phyloP scores from a whole-genome alignment of 2,888 invertebrate genomes.

The Drosophila neonasuta region DNA sequence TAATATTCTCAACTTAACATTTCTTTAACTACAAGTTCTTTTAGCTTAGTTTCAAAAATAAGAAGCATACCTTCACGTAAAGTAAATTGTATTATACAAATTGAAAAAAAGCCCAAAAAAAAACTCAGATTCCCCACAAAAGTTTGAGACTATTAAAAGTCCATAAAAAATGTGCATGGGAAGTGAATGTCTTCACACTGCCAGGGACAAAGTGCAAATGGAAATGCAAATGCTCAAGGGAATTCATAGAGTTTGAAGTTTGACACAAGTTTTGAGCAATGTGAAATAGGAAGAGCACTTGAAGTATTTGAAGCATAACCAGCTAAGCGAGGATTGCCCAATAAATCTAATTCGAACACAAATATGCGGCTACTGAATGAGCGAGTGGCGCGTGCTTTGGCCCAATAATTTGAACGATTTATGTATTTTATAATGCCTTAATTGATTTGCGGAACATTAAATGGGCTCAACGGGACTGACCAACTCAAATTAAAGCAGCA shows the following conservation, averaged over 20 bases:
- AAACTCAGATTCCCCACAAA: neutral
- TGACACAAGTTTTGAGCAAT: neutral
- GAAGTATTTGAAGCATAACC: neutral
- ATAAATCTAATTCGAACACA: conserved; percentile 40
- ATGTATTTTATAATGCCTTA: conserved; percentile 66
- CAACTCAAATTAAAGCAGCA: conserved; percentile 3
- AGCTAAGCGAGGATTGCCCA: neutral
- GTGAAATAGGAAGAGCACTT: conserved; percentile 9
- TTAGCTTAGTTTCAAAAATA: too few relatives aligned
- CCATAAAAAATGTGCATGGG: neutral
- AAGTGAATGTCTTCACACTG: neutral
- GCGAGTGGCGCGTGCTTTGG: conserved; percentile 58
- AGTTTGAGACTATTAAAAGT: neutral
- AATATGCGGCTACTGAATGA: conserved; percentile 14
- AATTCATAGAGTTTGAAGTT: neutral
- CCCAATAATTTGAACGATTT: conserved; percentile 53
- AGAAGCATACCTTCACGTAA: too few relatives aligned
- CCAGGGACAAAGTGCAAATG: conserved; percentile 13
- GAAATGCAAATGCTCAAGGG: conserved; percentile 15
- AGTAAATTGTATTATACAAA: too few relatives aligned
- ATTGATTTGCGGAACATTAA: conserved; percentile 63
- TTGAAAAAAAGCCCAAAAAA: neutral
- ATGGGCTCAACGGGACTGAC: conserved; percentile 8
- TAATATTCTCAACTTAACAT: too few relatives aligned
- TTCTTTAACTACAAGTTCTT: too few relatives aligned